Evolutionary conservation across 2,888 invertebrate genomes (phyloP).

Genomic region (Phortica okadai): DNA sequence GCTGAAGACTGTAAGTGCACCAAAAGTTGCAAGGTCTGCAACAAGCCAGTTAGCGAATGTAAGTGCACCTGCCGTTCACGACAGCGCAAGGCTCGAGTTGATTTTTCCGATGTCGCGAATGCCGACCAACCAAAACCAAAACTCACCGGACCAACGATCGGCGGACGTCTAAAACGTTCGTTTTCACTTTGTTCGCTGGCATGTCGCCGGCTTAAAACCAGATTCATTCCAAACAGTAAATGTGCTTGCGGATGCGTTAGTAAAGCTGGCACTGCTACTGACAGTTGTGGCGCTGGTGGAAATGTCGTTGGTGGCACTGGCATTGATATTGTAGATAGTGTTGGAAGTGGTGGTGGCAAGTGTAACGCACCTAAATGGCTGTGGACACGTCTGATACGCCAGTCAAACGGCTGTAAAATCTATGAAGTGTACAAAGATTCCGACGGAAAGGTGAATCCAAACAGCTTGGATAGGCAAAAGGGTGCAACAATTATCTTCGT

Average conservation of each 20-base stretch:
- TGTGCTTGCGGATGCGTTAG: slow-evolving; percentile 56
- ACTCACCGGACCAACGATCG: not conserved
- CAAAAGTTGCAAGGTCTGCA: not conserved
- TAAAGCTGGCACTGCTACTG: not conserved
- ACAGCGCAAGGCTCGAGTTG: slow-evolving; percentile 45
- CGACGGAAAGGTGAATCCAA: slow-evolving; percentile 18
- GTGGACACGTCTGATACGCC: slow-evolving; percentile 61
- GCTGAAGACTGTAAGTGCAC: no score
- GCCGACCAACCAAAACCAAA: not conserved
- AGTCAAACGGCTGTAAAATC: slow-evolving; percentile 58
- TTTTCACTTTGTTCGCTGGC: slow-evolving; percentile 60
- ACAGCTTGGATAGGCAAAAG: slow-evolving; percentile 37
- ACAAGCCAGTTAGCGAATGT: not conserved
- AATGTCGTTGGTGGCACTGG: no score
- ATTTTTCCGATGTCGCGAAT: slow-evolving; percentile 52
- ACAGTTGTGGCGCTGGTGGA: no score
- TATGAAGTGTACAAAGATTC: slow-evolving; percentile 67
- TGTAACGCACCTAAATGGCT: slow-evolving; percentile 50
- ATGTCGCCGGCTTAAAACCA: slow-evolving; percentile 54
- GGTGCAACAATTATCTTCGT: slow-evolving; percentile 61
- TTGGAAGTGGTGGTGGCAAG: not conserved
- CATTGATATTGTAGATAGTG: no score
- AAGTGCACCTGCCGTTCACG: not conserved
- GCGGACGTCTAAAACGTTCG: slow-evolving; percentile 50
- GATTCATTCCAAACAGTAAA: slow-evolving; percentile 32